Evolutionary conservation across 2,797 vertebrate species (phyloP).

Genomic region (Micrastur ruficollis): DNA sequence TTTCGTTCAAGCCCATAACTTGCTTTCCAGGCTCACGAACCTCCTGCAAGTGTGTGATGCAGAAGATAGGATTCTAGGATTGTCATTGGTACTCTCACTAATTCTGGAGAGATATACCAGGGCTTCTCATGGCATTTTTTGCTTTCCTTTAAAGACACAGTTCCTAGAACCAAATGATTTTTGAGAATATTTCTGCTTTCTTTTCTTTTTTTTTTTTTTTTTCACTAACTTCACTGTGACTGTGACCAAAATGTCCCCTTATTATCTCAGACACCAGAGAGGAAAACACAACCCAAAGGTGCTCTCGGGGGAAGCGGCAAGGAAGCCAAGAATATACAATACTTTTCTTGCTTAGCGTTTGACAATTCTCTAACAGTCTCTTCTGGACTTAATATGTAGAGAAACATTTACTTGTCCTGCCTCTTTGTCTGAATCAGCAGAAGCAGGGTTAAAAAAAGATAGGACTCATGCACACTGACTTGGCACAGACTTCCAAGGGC

Average conservation of each 20-base stretch:
- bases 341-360: background rate
- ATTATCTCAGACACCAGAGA: background rate
- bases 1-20: background rate
- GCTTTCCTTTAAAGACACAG: background rate
- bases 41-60: background rate
- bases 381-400: background rate
- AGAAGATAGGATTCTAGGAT: background rate
- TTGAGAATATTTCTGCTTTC: background rate
- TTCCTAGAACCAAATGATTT: background rate
- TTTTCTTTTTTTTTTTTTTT: background rate
- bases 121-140: background rate
- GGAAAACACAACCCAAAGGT: background rate
- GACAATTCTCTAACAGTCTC: background rate
- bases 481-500: background rate
- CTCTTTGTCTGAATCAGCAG: background rate
- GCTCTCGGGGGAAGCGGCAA: background rate
- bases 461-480: background rate
- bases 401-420: background rate
- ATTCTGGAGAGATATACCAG: background rate
- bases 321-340: accelerated
- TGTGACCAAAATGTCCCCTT: background rate
- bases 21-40: background rate
- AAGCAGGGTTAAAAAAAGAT: slow-evolving; percentile 37
- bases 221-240: background rate
- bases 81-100: background rate